A percentile compares a stretch with the other conserved stretches of the same genome.
Conservation (phyloP, 2,888 invertebrate species). For the Plebejus melissa region DNA sequence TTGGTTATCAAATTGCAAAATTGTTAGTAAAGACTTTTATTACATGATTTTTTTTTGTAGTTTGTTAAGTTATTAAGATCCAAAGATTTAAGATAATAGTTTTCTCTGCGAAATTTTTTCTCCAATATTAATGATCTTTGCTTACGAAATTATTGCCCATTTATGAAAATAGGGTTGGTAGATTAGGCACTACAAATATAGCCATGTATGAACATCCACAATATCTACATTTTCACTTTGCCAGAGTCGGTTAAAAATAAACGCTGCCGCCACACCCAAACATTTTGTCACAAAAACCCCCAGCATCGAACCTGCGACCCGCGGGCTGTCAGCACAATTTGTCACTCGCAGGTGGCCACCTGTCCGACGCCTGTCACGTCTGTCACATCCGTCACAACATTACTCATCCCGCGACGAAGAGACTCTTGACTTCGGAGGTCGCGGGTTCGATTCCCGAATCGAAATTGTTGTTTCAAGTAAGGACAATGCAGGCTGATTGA, state of each 20-base stretch:
- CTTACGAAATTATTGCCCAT: too few species aligned
- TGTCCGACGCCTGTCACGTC: neutral
- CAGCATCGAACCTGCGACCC: neutral
- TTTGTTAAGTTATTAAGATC: too few species aligned
- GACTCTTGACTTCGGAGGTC: neutral
- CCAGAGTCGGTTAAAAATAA: neutral
- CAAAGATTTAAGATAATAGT: too few species aligned
- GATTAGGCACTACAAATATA: neutral
- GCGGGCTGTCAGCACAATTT: constrained; percentile 19
- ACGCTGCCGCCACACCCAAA: neutral
- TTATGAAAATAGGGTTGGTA: neutral
- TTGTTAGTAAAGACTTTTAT: too few species aligned
- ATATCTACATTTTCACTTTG: neutral
- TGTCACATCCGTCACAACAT: constrained; percentile 18
- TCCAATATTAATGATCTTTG: too few species aligned
- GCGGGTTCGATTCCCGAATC: neutral
- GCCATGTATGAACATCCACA: neutral
- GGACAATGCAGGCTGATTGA: neutral
- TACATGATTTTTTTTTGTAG: too few species aligned
- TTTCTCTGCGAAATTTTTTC: too few species aligned
- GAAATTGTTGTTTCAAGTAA: neutral
- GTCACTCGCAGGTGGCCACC: constrained; percentile 20
- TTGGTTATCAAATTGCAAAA: too few species aligned
- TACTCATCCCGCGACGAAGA: neutral
- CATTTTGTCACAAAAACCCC: constrained; percentile 3